A percentile compares a stretch with the other conserved stretches of the same genome.
These are phyloP conservation scores for Oceanites oceanicus DNA, from an alignment of 2,113 vertebrate genomes.

Conservation along the genomic window DNA sequence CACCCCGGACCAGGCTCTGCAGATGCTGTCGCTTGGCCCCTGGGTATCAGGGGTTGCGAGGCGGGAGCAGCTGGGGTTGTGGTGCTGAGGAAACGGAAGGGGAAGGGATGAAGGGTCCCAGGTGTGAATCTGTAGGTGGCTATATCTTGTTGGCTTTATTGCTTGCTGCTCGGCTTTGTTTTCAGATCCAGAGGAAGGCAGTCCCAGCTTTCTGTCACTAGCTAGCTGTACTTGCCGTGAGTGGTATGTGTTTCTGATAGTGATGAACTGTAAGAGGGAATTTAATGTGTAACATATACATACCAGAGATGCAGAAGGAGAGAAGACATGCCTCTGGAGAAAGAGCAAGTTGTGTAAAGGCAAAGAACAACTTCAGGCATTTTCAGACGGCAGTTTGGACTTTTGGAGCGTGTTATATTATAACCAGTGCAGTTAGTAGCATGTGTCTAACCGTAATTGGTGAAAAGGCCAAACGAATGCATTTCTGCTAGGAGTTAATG, in stretches of 20 bases:
- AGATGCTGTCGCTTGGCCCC: rapidly evolving
- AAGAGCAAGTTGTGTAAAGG: not conserved
- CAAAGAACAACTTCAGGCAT: not conserved
- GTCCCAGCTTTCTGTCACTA: not conserved
- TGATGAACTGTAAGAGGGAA: not conserved
- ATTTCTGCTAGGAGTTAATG: not conserved
- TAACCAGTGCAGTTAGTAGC: not conserved
- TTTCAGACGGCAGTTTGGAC: not conserved
- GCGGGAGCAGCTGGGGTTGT: not conserved
- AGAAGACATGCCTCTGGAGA: not conserved
- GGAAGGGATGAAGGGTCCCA: not conserved
- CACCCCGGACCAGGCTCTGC: not conserved
- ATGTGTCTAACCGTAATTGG: not conserved
- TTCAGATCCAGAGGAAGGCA: not conserved
- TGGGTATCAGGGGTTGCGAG: rapidly evolving
- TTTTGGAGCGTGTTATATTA: not conserved
- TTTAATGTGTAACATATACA: rapidly evolving
- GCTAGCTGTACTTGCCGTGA: not conserved
- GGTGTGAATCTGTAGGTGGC: not conserved
- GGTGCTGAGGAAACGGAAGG: not conserved
- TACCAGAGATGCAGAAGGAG: not conserved
- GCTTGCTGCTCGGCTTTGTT: not conserved
- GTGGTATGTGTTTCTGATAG: not conserved
- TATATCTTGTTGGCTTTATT: not conserved
- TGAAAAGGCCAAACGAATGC: not conserved